Evolutionary conservation across 2,888 invertebrate genomes (phyloP).

Genomic region (Pinctada fucata): DNA sequence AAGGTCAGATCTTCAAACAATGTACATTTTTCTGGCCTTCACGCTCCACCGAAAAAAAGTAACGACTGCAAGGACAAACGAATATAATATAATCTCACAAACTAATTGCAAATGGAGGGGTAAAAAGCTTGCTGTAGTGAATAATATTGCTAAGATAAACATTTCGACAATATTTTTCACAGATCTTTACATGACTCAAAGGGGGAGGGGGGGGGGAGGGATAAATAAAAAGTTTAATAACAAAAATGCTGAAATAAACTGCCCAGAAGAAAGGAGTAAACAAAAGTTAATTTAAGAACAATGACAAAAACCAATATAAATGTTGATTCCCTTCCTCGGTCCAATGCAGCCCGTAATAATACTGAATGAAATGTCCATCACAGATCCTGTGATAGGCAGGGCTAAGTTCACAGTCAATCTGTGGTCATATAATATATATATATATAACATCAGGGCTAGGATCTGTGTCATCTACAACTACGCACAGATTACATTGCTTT

Average conservation of each 20-base stretch:
- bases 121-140: not conserved
- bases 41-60: too few relatives aligned
- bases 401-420: not conserved
- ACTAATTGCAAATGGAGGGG: too few relatives aligned
- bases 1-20: too few relatives aligned
- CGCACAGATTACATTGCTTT: conserved; percentile 19
- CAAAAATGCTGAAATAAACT: not conserved
- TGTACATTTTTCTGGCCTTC: too few relatives aligned
- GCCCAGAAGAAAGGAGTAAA: not conserved
- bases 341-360: not conserved
- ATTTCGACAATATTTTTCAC: not conserved
- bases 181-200: not conserved
- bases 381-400: conserved; percentile 29
- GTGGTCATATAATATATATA: not conserved
- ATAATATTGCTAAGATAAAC: conserved; percentile 21
- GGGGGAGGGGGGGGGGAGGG: not conserved
- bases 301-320: too few relatives aligned
- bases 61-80: too few relatives aligned
- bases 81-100: too few relatives aligned
- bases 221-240: not conserved
- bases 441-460: conserved; percentile 7
- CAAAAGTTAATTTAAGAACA: not conserved
- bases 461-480: conserved; percentile 2
- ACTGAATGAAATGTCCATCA: conserved; percentile 7
- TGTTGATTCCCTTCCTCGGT: not conserved